phyloP scores from a whole-genome alignment of 1,140 invertebrate species.

The Geopemphigus sp. region DNA sequence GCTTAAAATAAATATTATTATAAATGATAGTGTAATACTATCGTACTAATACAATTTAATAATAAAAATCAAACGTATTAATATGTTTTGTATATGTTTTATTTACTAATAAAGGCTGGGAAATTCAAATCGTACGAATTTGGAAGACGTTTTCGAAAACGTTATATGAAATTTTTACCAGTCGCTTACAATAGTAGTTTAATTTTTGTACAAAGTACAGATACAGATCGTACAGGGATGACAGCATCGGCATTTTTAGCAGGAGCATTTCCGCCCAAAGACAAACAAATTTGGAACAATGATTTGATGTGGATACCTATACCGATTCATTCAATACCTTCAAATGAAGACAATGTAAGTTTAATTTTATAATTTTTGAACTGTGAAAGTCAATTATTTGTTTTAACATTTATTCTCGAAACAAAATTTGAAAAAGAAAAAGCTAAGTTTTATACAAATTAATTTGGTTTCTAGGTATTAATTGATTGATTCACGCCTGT shows the following conservation, averaged over 20 bases:
- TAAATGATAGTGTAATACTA: no score
- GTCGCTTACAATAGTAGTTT: constrained; percentile 61
- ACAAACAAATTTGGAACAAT: constrained; percentile 66
- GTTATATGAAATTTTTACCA: constrained; percentile 62
- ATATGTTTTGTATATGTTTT: not conserved
- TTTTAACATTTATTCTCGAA: no score
- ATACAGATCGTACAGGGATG: constrained; percentile 86
- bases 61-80: no score
- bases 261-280: constrained; percentile 68
- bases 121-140: constrained; percentile 47
- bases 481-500: no score
- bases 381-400: no score
- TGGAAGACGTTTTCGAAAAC: constrained; percentile 57
- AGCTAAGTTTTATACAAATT: no score
- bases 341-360: constrained; percentile 65
- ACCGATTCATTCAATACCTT: constrained; percentile 76
- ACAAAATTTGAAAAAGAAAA: no score
- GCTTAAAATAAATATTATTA: no score
- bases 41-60: no score
- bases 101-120: constrained; percentile 22
- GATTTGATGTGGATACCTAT: constrained; percentile 82
- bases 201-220: constrained; percentile 74
- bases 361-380: no score
- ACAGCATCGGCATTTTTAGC: constrained; percentile 82
- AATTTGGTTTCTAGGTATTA: no score